Evolutionary conservation across 1,140 invertebrate genomes (phyloP).

Genomic region (Drosophila asahinai): DNA sequence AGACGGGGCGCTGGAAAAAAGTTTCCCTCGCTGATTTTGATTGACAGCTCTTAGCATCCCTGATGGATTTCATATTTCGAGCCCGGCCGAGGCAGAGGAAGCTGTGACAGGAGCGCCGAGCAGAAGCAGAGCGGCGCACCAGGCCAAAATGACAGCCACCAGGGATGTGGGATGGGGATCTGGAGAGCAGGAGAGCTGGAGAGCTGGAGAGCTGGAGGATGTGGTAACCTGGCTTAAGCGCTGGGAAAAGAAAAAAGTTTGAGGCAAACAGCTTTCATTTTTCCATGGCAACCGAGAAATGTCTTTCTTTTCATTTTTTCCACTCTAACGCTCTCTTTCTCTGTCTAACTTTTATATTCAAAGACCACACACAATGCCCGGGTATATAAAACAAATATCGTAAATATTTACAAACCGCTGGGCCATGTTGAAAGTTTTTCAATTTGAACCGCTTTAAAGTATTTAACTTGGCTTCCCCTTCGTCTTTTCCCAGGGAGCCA

Average conservation of each 20-base stretch:
- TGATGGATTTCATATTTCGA: conserved; percentile 85
- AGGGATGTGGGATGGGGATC: conserved; percentile 14
- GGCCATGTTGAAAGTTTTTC: conserved; percentile 79
- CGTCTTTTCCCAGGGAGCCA: conserved; percentile 20
- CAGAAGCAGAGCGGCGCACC: conserved; percentile 48
- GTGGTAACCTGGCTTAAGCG: conserved; percentile 63
- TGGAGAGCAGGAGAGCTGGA: neutral
- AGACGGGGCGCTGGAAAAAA: conserved; percentile 57
- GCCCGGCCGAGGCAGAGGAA: conserved; percentile 35
- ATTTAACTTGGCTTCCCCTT: conserved; percentile 54
- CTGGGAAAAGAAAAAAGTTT: conserved; percentile 73
- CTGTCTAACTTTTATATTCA: conserved; percentile 51
- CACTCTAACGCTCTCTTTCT: conserved; percentile 4
- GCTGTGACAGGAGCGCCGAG: conserved; percentile 35
- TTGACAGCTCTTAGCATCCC: conserved; percentile 84
- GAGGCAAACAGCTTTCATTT: conserved; percentile 78
- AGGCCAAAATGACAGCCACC: conserved; percentile 73
- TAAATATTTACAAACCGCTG: conserved; percentile 34
- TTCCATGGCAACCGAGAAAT: conserved; percentile 68
- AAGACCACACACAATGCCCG: conserved; percentile 42
- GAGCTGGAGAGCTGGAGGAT: conserved; percentile 6
- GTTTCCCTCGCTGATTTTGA: conserved; percentile 84
- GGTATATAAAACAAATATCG: conserved; percentile 46
- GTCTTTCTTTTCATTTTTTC: conserved; percentile 62
- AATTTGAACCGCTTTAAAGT: conserved; percentile 82